Base-by-base conservation (phyloP, 2,888 invertebrate species). In the Aspidiotus rigidus region DNA sequence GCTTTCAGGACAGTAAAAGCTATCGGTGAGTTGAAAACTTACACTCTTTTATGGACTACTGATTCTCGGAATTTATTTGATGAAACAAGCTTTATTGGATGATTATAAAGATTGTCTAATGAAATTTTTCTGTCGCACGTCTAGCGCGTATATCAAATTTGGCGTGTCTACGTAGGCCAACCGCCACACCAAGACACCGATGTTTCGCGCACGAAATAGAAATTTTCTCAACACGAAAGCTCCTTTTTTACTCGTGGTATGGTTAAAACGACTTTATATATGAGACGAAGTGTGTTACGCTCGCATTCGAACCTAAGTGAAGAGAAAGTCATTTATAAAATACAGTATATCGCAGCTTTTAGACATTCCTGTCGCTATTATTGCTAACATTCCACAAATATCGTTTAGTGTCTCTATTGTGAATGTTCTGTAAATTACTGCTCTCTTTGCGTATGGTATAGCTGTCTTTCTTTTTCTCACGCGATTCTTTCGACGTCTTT, bases 371-470 rank as follows among this genome's bases (percentile, higher is more conserved):
- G 67, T 67, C 67, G 60, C 67, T n/a, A 70, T 70, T 71, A 67
- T 69, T 67, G 71, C 69, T 62, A 69, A 69, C 69, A 69, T 69
- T 69, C 69, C 69, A 63, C 55, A 69, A 69, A 69, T 69, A 69
- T 69, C 69, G 67, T 67, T 67, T 67, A 67, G 67, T 67, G 67
- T 67, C 28, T 28, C 67, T 67, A 67, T 67, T 67, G 67, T 67
- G 67, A 28, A 57, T 60, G 59, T 53, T 57, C 64, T 64, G 64
- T 40, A 64, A 64, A 64, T 64, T 53, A 64, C 55, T 64, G 54
- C 54, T 40, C 55, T 64, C 64, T 16, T 15, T 55, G 54, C 55
- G n/a, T 64, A 41, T 64, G 54, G n/a, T 41, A 55, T 64, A 41
- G 39, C 64, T 64, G 41, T 64, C 55, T 59, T 67, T 28, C 59